Conservation (phyloP, 2,888 invertebrate genomes). For the Chirona hameri region DNA sequence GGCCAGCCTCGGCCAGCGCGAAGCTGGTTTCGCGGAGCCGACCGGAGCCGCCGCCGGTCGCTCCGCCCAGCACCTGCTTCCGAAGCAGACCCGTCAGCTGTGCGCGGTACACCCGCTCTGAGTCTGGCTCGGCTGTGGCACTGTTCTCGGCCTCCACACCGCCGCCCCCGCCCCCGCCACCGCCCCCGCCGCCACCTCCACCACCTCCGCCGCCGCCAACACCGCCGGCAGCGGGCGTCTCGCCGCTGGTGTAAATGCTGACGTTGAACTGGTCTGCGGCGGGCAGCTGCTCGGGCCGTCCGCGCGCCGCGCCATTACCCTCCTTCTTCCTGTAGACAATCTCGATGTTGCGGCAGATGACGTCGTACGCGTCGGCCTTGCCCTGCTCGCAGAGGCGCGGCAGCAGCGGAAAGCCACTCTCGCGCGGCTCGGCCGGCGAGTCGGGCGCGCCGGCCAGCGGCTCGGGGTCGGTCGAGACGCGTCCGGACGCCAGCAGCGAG, state of each 20-base stretch:
- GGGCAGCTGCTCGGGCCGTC: not conserved
- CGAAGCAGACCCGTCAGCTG: constrained; percentile 3
- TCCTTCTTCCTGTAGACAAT: constrained; percentile 1
- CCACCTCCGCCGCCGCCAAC: not conserved
- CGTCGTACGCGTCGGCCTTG: constrained; percentile 28
- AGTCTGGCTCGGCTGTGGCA: no score
- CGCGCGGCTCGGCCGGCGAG: constrained; percentile 1
- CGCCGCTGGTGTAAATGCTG: constrained; percentile 9
- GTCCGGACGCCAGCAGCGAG: not conserved
- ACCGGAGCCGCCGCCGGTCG: not conserved
- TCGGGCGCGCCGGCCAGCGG: not conserved
- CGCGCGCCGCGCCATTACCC: not conserved
- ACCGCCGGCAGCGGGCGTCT: not conserved
- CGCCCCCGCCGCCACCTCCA: not conserved
- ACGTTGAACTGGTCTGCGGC: constrained; percentile 10
- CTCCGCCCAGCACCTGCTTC: not conserved
- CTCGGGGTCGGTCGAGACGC: not conserved
- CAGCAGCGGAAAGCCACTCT: constrained; percentile 24
- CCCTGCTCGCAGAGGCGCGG: constrained; percentile 25
- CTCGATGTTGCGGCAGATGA: constrained; percentile 25
- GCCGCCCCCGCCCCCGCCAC: not conserved
- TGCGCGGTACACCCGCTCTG: not conserved
- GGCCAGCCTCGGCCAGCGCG: not conserved
- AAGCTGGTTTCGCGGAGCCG: not conserved
- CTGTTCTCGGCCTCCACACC: not conserved